Percentiles rank a stretch among this genome's conserved stretches.
Evolutionary conservation across 2,113 vertebrate genomes (phyloP).

Genomic region (Indri indri): DNA sequence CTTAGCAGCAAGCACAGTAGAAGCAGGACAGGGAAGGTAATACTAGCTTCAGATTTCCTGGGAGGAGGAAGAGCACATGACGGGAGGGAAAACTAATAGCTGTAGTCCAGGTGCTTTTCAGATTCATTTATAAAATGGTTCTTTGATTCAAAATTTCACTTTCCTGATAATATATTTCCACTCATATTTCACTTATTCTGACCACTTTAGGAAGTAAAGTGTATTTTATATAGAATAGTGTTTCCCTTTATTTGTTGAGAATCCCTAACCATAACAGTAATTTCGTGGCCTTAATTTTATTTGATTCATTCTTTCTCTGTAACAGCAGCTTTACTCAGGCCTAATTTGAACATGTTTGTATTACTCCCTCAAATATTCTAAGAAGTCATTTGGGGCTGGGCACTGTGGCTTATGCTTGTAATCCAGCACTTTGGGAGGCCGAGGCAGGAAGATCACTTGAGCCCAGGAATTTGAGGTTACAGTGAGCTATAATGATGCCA

Average conservation of each 20-base stretch:
- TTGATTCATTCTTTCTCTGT: background rate
- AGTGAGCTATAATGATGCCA: too few species aligned
- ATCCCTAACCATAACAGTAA: background rate
- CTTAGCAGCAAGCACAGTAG: background rate
- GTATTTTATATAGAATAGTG: background rate
- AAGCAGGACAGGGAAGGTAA: background rate
- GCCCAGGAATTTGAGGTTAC: too few species aligned
- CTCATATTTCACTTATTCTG: background rate
- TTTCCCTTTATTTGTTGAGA: background rate
- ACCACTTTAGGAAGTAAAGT: background rate
- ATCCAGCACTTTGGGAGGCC: too few species aligned
- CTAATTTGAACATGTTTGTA: background rate
- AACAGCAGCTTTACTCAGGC: background rate
- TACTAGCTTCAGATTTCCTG: constrained; percentile 36
- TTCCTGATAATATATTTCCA: background rate
- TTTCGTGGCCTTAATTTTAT: constrained; percentile 32
- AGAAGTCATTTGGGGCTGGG: background rate
- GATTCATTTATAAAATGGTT: background rate
- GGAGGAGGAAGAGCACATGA: background rate
- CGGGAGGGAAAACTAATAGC: background rate
- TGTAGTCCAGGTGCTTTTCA: background rate
- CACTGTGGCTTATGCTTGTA: too few species aligned
- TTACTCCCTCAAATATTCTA: background rate
- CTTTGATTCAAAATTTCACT: background rate
- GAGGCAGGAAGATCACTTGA: too few species aligned